Base-by-base conservation (phyloP, 2,888 invertebrate genomes). In the Hedya salicella region DNA sequence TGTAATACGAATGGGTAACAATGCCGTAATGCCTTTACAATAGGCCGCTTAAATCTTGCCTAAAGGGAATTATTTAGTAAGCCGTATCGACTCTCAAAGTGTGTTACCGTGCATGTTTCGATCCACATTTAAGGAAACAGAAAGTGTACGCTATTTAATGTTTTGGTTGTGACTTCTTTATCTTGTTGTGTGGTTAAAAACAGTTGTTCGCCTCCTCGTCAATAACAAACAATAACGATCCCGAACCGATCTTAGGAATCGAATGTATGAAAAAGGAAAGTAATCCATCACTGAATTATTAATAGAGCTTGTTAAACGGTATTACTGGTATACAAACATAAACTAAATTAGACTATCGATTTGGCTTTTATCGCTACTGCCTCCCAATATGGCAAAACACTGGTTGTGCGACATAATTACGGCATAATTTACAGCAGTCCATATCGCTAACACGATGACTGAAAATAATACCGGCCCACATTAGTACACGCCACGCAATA, bases 21-120 rank as follows among this genome's bases (percentile, higher is more conserved):
- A 87, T 88, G 83, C 85, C 81, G 73, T 88, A 88, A 89, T 87
- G 80, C 85, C 81, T 81, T 78, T 80, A 87, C 87, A 89, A 89
- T 84, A 79, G 83, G 73, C 76, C 77, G 82, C 82, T 84, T 83
- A 73, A 80, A 79, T 85, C 79, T 79, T 71, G 68, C 76, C 78
- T 81, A 81, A 84, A 86, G 85, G 85, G 82, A 85, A 86, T 84
- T 81, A 79, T 82, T 80, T 80, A 79, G 81, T 83, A 70, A 69
- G 67, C 60, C 70, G 71, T 53, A 71, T 69, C 68, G 60, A 53
- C 59, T 65, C 19, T 39, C 25, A 21, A 65, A 65, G 54, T 66
- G 61, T 66, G 60, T 42, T 61, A 54, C 42, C 42, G 32, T 48
- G 32, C 40, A 61, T 49, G 61, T 53, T 53, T 14, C 48, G 54